A percentile compares a stretch with the other conserved stretches of the same genome.
phyloP scores from a whole-genome alignment of 2,797 vertebrate genomes.

The Leucoraja ocellata region DNA sequence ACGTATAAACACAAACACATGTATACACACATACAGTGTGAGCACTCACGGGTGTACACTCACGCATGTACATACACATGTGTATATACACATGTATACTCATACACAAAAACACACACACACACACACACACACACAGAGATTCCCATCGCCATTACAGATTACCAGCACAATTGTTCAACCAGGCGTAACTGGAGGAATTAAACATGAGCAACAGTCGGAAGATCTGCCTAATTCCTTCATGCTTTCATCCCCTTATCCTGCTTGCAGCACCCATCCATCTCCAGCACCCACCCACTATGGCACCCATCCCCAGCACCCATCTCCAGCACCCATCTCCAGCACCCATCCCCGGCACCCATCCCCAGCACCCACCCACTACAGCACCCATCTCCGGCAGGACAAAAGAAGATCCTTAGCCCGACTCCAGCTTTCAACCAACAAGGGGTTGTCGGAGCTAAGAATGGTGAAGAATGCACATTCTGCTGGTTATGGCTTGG shows the following conservation, averaged over 20 bases:
- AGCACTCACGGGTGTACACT: no score
- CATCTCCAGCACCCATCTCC: no score
- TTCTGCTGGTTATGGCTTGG: background rate
- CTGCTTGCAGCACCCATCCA: background rate
- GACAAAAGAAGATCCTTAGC: background rate
- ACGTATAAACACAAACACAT: background rate
- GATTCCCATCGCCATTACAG: background rate
- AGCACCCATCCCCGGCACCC: no score
- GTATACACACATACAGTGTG: no score
- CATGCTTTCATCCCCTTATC: background rate
- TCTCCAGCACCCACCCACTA: no score
- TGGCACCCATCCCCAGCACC: no score
- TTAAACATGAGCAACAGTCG: background rate
- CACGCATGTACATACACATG: no score
- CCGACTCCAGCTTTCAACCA: background rate
- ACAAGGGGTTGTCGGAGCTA: background rate
- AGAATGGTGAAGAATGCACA: background rate
- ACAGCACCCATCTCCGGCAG: background rate
- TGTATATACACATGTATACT: no score
- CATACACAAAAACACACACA: background rate
- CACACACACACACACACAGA: background rate
- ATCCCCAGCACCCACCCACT: no score
- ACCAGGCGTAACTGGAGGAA: background rate
- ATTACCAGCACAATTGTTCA: background rate
- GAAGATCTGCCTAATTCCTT: background rate